These are phyloP conservation scores for Alloscopus bannaensis DNA, from an alignment of 2,888 invertebrate species.

Conservation along the genomic window DNA sequence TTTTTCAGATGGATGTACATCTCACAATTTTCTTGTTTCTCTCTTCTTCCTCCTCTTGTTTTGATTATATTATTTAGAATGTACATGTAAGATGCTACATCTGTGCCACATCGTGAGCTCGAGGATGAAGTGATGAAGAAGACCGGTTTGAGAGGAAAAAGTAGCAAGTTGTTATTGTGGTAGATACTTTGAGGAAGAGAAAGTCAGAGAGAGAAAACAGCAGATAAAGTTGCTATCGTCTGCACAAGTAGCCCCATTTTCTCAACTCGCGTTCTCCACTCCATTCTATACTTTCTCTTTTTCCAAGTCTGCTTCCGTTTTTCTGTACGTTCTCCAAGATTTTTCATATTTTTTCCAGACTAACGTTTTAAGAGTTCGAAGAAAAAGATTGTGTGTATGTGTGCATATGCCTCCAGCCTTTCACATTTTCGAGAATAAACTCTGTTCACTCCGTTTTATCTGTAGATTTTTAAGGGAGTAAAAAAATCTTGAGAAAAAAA, in stretches of 20 bases:
- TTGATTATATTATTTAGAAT: conserved; percentile 22
- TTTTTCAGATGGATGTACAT: neutral
- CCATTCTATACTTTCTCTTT: neutral
- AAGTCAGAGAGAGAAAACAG: too few species aligned
- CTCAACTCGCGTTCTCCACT: neutral
- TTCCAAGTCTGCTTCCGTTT: neutral
- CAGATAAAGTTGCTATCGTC: neutral
- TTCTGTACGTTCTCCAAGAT: neutral
- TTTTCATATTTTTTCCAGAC: too few species aligned
- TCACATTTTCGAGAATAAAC: conserved; percentile 1
- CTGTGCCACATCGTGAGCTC: neutral
- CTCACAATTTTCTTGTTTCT: neutral
- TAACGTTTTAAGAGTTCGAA: too few species aligned
- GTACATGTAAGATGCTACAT: conserved; percentile 6
- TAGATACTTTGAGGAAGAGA: too few species aligned
- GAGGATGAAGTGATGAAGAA: too few species aligned
- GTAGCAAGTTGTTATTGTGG: neutral
- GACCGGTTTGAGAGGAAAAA: too few species aligned
- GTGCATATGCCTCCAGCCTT: conserved; percentile 11
- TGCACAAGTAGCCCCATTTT: conserved; percentile 21
- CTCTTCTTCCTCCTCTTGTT: neutral
- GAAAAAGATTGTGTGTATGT: too few species aligned
- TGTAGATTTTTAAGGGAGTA: neutral
- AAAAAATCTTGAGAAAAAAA: neutral
- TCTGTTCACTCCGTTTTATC: conserved; percentile 3